Evolutionary conservation across 2,888 invertebrate genomes (phyloP), one percentile per base, ranked within the genome.

Genomic region (Celastrina argiolus): DNA sequence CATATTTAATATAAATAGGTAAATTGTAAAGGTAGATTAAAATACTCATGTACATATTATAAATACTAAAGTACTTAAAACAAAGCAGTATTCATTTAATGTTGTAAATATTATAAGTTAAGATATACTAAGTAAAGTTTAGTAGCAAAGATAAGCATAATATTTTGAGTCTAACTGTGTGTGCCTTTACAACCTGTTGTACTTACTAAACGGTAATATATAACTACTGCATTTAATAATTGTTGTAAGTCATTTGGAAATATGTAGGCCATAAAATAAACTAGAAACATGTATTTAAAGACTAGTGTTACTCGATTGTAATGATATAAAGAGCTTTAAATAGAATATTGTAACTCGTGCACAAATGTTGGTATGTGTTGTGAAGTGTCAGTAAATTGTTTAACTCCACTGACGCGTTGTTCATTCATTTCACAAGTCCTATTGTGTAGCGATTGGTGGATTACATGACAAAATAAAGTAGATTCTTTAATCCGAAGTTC

Each of bases 161-260:
- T 58, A 58, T n/a, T 45, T 45, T n/a, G 7, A 31, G 31, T 58
- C 31, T 56, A 56, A 56, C 28, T 59, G 31, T 34, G 31, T 34
- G 36, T 59, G 59, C 59, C 59, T 59, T 36, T 59, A 59, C 34
- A 36, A 59, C 18, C 16, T 18, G n/a, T 10, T 61, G 63, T 67
- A 65, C 26, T 18, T 34, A 59, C 18, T 59, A 59, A 51, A 31
- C 2, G 8, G 6, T 31, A 31, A 8, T 18, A 31, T 8, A 16
- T 34, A 58, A 34, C 31, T 36, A 59, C 36, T 59, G 59, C 59
- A 59, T 59, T 59, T 59, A 59, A 10, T 18, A 59, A 18, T 59
- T 18, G 4, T 59, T 18, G 12, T 59, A 34, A 59, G 59, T 18
- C 36, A 59, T 34, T 59, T 34, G 36, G 5, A 34, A 59, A 5